phyloP scores from a whole-genome alignment of 2,797 vertebrate species.

The Accipiter fasciatus region DNA sequence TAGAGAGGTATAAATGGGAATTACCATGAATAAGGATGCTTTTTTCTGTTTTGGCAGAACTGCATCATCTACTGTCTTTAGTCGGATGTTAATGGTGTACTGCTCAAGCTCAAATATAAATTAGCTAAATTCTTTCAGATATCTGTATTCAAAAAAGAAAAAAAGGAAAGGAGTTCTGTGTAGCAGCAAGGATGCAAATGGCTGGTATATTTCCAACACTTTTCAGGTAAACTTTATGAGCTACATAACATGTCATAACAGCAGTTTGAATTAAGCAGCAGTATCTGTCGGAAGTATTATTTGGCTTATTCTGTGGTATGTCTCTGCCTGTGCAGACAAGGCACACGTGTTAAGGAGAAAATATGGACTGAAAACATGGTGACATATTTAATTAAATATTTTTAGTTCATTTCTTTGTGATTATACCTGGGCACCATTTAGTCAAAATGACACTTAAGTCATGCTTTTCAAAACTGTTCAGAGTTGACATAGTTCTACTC shows the following conservation, averaged over 20 bases:
- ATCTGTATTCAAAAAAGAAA: background rate
- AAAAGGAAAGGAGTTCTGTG: background rate
- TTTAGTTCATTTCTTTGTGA: background rate
- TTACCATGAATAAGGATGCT: background rate
- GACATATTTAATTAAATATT: background rate
- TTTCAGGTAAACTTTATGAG: background rate
- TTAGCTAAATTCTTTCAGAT: background rate
- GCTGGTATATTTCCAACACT: background rate
- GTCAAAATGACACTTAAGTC: background rate
- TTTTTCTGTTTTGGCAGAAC: background rate
- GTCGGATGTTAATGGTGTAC: background rate
- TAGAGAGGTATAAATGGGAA: background rate
- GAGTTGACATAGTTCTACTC: background rate
- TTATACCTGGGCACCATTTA: background rate
- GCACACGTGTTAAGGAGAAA: background rate
- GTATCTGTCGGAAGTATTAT: background rate
- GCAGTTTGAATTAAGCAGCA: background rate
- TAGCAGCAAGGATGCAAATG: background rate
- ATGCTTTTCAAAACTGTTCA: constrained; percentile 11
- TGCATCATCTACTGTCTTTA: background rate
- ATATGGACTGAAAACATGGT: background rate
- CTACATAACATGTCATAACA: background rate
- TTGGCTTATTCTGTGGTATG: background rate
- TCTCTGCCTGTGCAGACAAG: background rate
- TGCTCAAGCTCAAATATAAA: background rate